These are phyloP conservation scores for Noctilio leporinus DNA, from an alignment of 2,113 vertebrate species.

Conservation along the genomic window DNA sequence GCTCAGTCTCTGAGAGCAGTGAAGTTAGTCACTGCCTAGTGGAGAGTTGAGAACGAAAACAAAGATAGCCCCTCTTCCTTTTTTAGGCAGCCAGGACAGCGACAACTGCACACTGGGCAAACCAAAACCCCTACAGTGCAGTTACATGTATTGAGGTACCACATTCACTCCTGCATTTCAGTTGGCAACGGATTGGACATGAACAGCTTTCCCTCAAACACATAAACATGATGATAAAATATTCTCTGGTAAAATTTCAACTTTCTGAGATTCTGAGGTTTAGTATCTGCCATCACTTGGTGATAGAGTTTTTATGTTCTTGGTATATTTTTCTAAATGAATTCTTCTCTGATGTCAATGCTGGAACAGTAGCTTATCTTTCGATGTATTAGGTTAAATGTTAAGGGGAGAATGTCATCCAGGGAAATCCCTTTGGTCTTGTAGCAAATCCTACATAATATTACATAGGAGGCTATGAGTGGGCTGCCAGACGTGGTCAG, in stretches of 20 bases:
- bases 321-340: slow-evolving; percentile 51
- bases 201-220: background rate
- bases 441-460: background rate
- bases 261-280: background rate
- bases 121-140: fast-evolving
- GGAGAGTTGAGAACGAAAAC: background rate
- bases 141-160: background rate
- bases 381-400: background rate
- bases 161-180: background rate
- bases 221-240: background rate
- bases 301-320: slow-evolving; percentile 44
- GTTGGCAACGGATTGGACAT: background rate
- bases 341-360: slow-evolving; percentile 21
- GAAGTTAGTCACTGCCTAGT: background rate
- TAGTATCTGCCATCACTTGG: background rate
- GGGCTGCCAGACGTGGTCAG: background rate
- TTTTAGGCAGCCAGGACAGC: background rate
- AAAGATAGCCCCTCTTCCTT: background rate
- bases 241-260: background rate
- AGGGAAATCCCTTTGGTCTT: background rate
- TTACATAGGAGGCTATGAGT: background rate
- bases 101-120: background rate
- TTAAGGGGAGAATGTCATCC: background rate
- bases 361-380: background rate
- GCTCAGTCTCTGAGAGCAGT: background rate